Evolutionary conservation across 2,113 vertebrate genomes (phyloP).

Genomic region (Anhinga anhinga): DNA sequence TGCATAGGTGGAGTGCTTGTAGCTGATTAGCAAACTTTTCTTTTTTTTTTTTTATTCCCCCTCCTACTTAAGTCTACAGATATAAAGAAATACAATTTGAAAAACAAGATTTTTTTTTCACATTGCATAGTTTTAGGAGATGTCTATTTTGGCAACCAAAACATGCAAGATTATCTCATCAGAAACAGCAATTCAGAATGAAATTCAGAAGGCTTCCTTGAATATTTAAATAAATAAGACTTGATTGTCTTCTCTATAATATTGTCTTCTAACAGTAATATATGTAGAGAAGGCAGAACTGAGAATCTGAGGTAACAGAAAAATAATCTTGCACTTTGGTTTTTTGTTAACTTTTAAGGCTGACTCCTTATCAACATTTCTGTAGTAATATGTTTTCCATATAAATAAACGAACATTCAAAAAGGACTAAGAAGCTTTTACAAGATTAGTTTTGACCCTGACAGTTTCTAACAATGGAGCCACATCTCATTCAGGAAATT

Average conservation of each 20-base stretch:
- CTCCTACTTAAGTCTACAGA: background rate
- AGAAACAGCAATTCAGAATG: background rate
- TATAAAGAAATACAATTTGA: background rate
- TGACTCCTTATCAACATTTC: background rate
- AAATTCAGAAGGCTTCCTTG: background rate
- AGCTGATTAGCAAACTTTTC: background rate
- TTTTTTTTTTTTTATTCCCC: background rate
- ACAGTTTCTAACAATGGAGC: background rate
- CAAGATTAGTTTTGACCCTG: background rate
- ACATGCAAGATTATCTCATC: background rate
- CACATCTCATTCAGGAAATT: conserved; percentile 22
- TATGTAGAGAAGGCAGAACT: background rate
- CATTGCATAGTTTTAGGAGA: background rate
- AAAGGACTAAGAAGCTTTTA: background rate
- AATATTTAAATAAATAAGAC: background rate
- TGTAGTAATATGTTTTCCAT: background rate
- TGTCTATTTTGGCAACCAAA: background rate
- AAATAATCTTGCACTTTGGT: background rate
- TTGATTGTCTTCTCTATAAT: background rate
- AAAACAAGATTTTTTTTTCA: background rate
- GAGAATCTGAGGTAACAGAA: background rate
- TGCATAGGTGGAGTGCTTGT: background rate
- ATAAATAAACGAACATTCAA: background rate
- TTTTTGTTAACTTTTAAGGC: background rate
- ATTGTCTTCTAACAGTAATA: background rate